Conservation (phyloP, 1,140 invertebrate species). For the Dendrolimus kikuchii region DNA sequence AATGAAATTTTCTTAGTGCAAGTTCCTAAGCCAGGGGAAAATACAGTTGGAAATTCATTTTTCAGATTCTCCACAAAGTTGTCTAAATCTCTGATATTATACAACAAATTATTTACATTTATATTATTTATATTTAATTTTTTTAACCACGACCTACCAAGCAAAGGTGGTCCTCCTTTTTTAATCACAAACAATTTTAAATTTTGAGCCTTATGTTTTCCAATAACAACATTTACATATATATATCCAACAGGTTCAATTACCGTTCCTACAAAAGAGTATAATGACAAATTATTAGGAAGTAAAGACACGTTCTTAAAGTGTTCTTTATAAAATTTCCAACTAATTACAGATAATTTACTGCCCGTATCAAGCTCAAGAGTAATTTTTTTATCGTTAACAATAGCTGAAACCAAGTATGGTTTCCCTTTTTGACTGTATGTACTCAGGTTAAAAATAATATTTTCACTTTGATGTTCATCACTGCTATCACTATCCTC, state of each 20-base stretch:
- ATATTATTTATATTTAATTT: not conserved
- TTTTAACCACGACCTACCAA: not conserved
- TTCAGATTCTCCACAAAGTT: not conserved
- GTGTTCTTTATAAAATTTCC: not conserved
- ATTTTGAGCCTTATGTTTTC: not conserved
- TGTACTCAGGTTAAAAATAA: not conserved
- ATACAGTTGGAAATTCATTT: not conserved
- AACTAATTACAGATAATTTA: not conserved
- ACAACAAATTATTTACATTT: not conserved
- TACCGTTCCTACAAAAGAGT: not conserved
- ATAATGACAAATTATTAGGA: not conserved
- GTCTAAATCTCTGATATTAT: not conserved
- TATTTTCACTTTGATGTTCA: not conserved
- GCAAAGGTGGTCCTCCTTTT: not conserved
- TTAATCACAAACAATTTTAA: conserved; percentile 1
- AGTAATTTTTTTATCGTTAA: not conserved
- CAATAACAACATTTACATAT: not conserved
- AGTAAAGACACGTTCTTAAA: not conserved
- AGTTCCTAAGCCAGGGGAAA: not conserved
- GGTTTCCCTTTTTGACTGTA: not conserved
- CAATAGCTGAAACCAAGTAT: not conserved
- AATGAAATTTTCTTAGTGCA: not conserved
- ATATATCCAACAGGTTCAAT: not conserved
- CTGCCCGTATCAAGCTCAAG: not conserved
- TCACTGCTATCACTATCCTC: no score